Evolutionary conservation across 1,140 invertebrate species (phyloP), one percentile per base, ranked within the genome.

Genomic region (Brachionus plicatilis): DNA sequence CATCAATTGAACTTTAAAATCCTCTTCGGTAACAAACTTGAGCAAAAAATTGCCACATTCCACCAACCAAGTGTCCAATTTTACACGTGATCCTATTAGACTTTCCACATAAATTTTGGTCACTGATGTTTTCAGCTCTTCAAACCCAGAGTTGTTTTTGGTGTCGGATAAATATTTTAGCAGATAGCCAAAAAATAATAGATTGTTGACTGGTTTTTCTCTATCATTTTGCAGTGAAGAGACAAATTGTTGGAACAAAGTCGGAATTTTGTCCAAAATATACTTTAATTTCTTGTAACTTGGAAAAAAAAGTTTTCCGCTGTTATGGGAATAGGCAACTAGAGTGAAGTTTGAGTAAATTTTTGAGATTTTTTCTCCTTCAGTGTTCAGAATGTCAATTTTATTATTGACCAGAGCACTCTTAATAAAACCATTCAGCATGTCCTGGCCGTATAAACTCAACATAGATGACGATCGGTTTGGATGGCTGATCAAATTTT

Each of bases 1-100:
- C 56, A 95, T 89, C 68, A 98, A 50, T 27, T 76, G 24, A 6
- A 6, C 24, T 29, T 33, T 76, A 76, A 76, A 76, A 12, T 76
- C 45, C 5, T 76, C 45, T 50, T 47, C 27, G 33, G 17, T 50
- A 12, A 76, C 4, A 29, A 3, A 76, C 45, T 50, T 47, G 12
- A 76, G 29, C 17, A 24, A n/a, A 20, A 27, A 76, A 50, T 76
- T 76, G 20, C 43, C 9, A 12, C 45, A 24, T 76, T 76, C 12
- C 3, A 76, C 27, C 8, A 76, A 47, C 72, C 72, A 76, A 53
- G 3, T 9, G 12, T 45, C 20, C 4, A 76, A 9, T 76, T 76
- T 76, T 3, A 6, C 8, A 27, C 72, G 43, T 5, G 43, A 50
- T 37, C 43, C 72, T 24, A 50, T 50, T 8, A 76, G 12, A 14